phyloP scores from a whole-genome alignment of 35 echinoderm and acorn worm genomes.

The Lytechinus pictus region DNA sequence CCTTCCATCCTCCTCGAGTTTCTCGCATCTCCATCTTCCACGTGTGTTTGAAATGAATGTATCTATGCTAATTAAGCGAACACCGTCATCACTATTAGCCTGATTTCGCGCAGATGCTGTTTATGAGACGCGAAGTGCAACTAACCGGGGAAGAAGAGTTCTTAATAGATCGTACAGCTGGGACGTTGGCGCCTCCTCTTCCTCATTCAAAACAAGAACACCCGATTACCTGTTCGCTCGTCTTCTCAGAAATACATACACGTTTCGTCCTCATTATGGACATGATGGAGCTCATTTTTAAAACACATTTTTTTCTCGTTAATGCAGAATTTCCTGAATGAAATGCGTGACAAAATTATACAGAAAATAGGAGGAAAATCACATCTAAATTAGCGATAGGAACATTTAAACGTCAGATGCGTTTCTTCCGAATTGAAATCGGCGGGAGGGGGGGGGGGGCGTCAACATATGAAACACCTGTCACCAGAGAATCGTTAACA shows the following conservation, averaged over 20 bases:
- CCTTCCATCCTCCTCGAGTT: background rate
- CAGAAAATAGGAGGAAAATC: too few relatives aligned
- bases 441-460: too few relatives aligned
- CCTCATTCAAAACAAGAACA: background rate
- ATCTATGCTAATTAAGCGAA: constrained; percentile 13
- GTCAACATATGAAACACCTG: too few relatives aligned
- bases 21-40: background rate
- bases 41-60: background rate
- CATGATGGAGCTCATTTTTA: too few relatives aligned
- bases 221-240: background rate
- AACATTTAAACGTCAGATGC: too few relatives aligned
- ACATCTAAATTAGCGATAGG: too few relatives aligned
- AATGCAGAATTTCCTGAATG: too few relatives aligned
- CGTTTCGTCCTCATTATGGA: background rate
- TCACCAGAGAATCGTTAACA: too few relatives aligned
- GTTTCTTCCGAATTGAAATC: too few relatives aligned
- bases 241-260: background rate
- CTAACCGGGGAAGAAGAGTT: background rate
- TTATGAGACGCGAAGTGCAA: background rate
- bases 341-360: too few relatives aligned
- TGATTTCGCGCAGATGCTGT: constrained; percentile 9
- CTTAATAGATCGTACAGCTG: background rate
- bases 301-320: too few relatives aligned
- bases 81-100: constrained; percentile 16
- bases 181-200: background rate